Conservation (phyloP, 2,113 vertebrate genomes). For the Promerops cafer region DNA sequence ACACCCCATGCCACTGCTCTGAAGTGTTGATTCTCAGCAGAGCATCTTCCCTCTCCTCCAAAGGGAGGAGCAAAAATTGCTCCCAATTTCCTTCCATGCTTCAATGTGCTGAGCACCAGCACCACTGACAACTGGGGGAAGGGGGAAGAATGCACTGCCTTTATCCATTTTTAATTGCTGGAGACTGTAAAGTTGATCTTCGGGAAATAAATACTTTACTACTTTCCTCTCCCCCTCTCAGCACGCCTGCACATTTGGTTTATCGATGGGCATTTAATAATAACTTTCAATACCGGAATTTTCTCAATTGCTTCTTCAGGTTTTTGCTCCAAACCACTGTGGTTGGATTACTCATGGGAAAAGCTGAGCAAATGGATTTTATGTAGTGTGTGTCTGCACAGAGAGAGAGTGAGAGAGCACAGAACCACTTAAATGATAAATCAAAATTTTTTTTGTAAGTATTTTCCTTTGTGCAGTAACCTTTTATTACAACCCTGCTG, state of each 20-base stretch:
- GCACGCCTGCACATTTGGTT: conserved; percentile 46
- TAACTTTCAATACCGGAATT: conserved; percentile 67
- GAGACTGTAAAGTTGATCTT: conserved; percentile 62
- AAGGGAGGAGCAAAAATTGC: background rate
- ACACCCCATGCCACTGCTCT: background rate
- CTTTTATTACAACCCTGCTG: background rate
- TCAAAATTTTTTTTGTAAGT: background rate
- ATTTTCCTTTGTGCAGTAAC: conserved; percentile 9
- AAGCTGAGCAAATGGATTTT: conserved; percentile 72
- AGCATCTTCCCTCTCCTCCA: background rate
- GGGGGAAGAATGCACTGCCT: background rate
- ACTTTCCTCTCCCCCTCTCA: conserved; percentile 53
- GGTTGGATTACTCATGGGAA: conserved; percentile 65
- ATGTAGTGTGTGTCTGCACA: background rate
- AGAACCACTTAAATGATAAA: conserved; percentile 28
- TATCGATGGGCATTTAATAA: conserved; percentile 71
- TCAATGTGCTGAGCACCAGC: background rate
- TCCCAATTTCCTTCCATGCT: conserved; percentile 12
- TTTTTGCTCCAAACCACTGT: conserved; percentile 62
- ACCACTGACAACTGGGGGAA: background rate
- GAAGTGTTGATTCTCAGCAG: background rate
- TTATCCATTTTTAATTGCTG: conserved; percentile 78
- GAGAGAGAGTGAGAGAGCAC: background rate
- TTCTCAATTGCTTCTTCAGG: conserved; percentile 68
- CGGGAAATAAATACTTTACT: conserved; percentile 69